Evolutionary conservation across 2,888 invertebrate genomes (phyloP), one percentile per base, ranked within the genome.

Genomic region (Eupithecia centaureata): DNA sequence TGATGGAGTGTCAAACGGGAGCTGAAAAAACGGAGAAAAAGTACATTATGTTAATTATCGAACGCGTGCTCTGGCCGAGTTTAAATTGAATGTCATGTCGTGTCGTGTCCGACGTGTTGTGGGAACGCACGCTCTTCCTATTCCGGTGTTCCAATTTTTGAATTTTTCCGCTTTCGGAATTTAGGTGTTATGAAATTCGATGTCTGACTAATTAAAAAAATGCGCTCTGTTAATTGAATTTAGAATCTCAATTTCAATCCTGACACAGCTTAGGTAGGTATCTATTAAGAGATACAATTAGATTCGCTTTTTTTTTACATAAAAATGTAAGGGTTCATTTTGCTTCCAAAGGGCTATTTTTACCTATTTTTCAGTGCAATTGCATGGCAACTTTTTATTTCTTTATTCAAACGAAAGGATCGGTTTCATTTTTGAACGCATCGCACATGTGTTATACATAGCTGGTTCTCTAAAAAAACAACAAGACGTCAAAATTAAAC

Each of bases 1-100:
- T 93, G 93, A 93, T 93, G 93, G 92, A 93, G 92, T 93, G 93
- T 92, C 93, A 93, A 92, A 92, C 92, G 91, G 87, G 88, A 91
- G 89, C 88, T 89, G 90, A 86, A 91, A 92, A 92, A 92, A 91
- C 79, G 89, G 89, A 92, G 91, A 90, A 92, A 93, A 92, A 91
- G 89, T 87, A 89, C 88, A 92, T 93, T 92, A 93, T 93, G 92
- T 92, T 93, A 93, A 93, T 92, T 92, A 93, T 92, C 88, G 91
- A 89, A 84, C 88, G 91, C 87, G 87, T 84, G 85, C 83, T 82
- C 83, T 86, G 82, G 84, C 86, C 83, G 90, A 91, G 91, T 91
- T 92, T 89, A 92, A 91, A 92, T 92, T 92, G 92, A 91, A 91
- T 90, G 90, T 90, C 91, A 88, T 91, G 92, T 90, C 85, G 82